These are phyloP conservation scores for Poeciliopsis infans DNA, from an alignment of 2,797 vertebrate species.

Conservation along the genomic window DNA sequence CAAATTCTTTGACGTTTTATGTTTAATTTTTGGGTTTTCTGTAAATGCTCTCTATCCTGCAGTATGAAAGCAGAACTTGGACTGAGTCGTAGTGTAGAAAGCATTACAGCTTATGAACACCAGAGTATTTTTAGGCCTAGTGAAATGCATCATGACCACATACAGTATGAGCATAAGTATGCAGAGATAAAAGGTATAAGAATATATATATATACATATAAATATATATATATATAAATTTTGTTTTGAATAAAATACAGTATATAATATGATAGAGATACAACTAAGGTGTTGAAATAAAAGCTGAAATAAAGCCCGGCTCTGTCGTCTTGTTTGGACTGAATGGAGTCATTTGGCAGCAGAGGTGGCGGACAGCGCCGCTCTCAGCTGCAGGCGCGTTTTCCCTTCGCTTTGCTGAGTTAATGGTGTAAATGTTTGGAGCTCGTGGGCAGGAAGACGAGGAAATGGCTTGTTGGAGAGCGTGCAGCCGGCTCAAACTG, in stretches of 20 bases:
- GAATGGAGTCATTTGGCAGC: conserved; percentile 59
- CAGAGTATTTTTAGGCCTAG: conserved; percentile 83
- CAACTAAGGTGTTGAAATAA: conserved; percentile 85
- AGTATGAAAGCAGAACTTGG: conserved; percentile 56
- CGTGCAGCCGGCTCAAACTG: conserved; percentile 44
- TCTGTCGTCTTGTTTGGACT: conserved; percentile 56
- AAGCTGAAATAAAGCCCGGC: conserved; percentile 75
- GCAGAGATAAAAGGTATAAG: conserved; percentile 80
- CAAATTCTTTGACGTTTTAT: conserved; percentile 68
- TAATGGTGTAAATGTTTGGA: conserved; percentile 60
- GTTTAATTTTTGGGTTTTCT: conserved; percentile 52
- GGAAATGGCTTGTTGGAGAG: conserved; percentile 64
- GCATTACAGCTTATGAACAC: conserved; percentile 75
- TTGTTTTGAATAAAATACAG: conserved; percentile 80
- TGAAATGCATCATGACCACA: conserved; percentile 77
- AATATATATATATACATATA: conserved; percentile 71
- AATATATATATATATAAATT: conserved; percentile 71
- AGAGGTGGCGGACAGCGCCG: conserved; percentile 50
- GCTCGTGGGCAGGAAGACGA: conserved; percentile 50
- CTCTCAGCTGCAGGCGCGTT: conserved; percentile 63
- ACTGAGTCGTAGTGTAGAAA: conserved; percentile 79
- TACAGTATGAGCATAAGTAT: conserved; percentile 80
- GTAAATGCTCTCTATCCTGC: conserved; percentile 79
- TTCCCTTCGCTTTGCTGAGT: conserved; percentile 60
- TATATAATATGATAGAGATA: conserved; percentile 81